Base-by-base conservation (phyloP, 2,797 vertebrate genomes). In the Simalia tracyae region DNA sequence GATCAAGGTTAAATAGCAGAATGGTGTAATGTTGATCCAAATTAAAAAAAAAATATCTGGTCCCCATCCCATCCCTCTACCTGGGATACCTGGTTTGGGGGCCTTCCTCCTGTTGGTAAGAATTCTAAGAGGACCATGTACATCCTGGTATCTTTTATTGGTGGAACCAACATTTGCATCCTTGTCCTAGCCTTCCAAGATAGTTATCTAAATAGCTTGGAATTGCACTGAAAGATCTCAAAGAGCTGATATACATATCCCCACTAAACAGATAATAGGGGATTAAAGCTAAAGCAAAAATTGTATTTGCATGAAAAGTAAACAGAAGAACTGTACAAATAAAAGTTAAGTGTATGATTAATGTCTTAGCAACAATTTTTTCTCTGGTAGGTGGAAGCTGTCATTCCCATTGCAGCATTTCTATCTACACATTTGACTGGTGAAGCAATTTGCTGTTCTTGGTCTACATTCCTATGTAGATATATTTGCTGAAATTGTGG, bases 341-440 rank as follows among this genome's bases (percentile, higher is more conserved):
- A 94, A 94, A 93, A 42, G 1, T 84, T 11, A 88, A 28, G 91
- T 26, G 8, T 4, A 0, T 91, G 81, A 94, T 12, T 94, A 92
- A 91, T 7, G 85, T 1, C 84, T 92, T 2, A 54, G 63, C 50
- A 95, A 92, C 17, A 54, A 59, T 91, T 95, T 94, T 89, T 46
- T 91, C 22, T 26, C 91, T 95, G 81, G 90, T 19, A 64, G 54
- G n/a, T 36, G 59, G 72, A 89, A 89, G 4, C 61, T 94, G 31
- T 56, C 94, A 68, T 84, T 57, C 86, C 90, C 66, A 42, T 46
- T 64, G 7, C 57, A 76, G 54, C 81, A 76, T 57, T 95, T 84
- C 89, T 90, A 93, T 36, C 42, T 87, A 92, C 86, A 92, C 68
- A 84, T 85, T 94, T 96, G 84, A 63, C 26, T 92, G 91, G 46